These are phyloP conservation scores for Mungos mungo DNA, from an alignment of 2,113 vertebrate species.

Conservation along the genomic window DNA sequence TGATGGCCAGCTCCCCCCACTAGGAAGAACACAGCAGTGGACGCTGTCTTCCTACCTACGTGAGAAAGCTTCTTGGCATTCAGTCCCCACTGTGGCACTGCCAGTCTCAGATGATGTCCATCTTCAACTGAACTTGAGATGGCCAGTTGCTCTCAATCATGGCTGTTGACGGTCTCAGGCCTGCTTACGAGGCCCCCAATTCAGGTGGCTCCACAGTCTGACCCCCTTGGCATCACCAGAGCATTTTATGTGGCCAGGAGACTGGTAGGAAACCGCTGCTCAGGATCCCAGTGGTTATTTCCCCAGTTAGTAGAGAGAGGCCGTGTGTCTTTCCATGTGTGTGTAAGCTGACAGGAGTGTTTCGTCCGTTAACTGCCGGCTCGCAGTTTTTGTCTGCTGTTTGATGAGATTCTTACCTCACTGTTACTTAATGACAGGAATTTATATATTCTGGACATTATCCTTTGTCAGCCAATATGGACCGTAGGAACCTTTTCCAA, in stretches of 20 bases:
- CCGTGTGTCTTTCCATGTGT: background rate
- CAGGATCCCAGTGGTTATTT: background rate
- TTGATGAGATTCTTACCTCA: background rate
- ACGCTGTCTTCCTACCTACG: background rate
- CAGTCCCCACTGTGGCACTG: background rate
- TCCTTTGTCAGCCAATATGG: background rate
- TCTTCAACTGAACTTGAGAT: background rate
- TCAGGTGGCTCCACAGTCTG: too few relatives aligned
- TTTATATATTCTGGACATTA: background rate
- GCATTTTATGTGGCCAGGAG: background rate
- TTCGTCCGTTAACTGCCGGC: background rate
- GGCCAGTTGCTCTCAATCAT: background rate
- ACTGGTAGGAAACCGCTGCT: background rate
- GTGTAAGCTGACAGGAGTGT: too few relatives aligned
- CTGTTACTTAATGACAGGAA: background rate
- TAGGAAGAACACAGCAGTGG: rapidly evolving
- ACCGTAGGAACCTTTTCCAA: background rate
- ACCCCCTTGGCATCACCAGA: rapidly evolving
- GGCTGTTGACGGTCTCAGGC: background rate
- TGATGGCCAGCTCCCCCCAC: background rate
- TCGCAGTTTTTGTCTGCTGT: background rate
- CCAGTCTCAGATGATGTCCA: background rate
- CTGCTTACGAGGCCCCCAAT: background rate
- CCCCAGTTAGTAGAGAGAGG: background rate
- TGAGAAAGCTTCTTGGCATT: background rate